Evolutionary conservation across 2,113 vertebrate genomes (phyloP), one percentile per base, ranked within the genome.

Genomic region (Dendropsophus ebraccatus): DNA sequence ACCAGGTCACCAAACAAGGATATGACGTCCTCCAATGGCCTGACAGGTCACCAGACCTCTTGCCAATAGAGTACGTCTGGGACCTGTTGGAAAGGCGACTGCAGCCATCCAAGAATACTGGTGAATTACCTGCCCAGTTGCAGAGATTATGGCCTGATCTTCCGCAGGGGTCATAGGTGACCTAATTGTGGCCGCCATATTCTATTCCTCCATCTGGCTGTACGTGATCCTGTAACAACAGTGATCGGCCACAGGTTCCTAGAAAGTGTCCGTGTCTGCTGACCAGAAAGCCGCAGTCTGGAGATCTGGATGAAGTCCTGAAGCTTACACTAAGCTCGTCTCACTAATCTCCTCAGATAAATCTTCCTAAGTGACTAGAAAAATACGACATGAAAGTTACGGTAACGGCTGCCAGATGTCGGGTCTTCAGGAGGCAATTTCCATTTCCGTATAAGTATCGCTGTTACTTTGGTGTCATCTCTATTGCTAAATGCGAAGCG

Each of bases 281-380:
- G 45, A 41, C 35, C 17, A 70, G 4, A 81, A 82, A 6, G 1
- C 14, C 62, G 1, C 58, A 81, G 41, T 70, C 81, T 82, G 62
- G 41, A 37, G 67, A 70, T 14, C 28, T 70, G 30, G 37, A 82
- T 82, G 32, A 82, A 52, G 28, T 70, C 25, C n/a, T 35, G 70
- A 82, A 35, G 81, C 41, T 52, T 82, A 82, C 10, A 35, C 81
- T 70, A 32, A 37, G 37, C 56, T 69, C 70, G 60, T 82, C 30
- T 28, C 52, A 47, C 65, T 70, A 82, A 82, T 82, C 81, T 52
- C 10, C 47, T 82, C 37, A 82, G 45, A 67, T 82, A 82, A 82
- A 70, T 82, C 81, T 82, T 70, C 65, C 17, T 70, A 82, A 82
- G n/a, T 82, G 47, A 50, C 60, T 50, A 52, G 47, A 62, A 49